phyloP scores from a whole-genome alignment of 2,888 invertebrate species.

The Syrphus vitripennis region DNA sequence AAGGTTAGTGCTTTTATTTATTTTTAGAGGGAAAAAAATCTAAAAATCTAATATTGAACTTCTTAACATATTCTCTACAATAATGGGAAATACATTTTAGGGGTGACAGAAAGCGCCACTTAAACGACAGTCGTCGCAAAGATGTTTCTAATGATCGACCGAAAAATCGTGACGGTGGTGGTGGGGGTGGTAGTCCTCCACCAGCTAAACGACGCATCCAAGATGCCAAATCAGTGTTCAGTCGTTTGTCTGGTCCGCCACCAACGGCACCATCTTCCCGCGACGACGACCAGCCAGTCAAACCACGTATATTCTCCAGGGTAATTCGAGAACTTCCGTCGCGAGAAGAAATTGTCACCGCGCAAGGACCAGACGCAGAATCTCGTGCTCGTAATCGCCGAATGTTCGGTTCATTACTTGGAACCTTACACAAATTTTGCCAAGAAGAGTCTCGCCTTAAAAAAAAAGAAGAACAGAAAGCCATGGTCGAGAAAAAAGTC shows the following conservation, averaged over 20 bases:
- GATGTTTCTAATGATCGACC: constrained; percentile 52
- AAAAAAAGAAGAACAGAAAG: constrained; percentile 92
- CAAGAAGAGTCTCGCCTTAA: constrained; percentile 95
- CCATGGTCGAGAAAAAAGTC: constrained; percentile 92
- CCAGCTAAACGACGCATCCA: constrained; percentile 75
- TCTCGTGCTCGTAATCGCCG: constrained; percentile 92
- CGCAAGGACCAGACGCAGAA: constrained; percentile 91
- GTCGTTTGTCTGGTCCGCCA: constrained; percentile 76
- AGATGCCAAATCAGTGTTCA: constrained; percentile 77
- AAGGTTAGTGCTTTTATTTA: constrained; percentile 75
- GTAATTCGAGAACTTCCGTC: constrained; percentile 94
- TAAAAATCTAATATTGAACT: neutral
- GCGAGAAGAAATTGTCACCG: constrained; percentile 89
- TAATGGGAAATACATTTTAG: constrained; percentile 19
- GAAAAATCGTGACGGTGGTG: constrained; percentile 46
- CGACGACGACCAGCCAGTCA: constrained; percentile 73
- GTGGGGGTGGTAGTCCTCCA: constrained; percentile 40
- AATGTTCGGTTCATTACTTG: constrained; percentile 97
- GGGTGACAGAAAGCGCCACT: constrained; percentile 70
- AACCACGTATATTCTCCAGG: constrained; percentile 88
- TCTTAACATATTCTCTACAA: neutral
- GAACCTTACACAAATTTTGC: constrained; percentile 97
- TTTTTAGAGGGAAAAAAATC: neutral
- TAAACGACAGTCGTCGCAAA: constrained; percentile 48
- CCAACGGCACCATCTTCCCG: constrained; percentile 52